Conservation (phyloP, 2,797 vertebrate species). For the Acropternis orthonyx region DNA sequence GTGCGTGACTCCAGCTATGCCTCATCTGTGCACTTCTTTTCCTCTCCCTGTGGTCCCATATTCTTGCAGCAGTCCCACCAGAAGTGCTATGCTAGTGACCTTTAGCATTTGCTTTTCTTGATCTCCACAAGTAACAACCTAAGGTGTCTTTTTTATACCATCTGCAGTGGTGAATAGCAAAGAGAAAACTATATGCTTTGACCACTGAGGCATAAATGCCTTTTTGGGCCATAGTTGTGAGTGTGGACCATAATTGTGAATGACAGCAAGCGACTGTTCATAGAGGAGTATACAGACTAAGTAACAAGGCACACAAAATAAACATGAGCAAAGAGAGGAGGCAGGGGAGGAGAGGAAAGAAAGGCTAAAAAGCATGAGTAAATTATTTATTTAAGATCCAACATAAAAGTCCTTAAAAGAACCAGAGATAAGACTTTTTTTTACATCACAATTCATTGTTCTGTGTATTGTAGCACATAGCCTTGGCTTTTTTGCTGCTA, state of each 20-base stretch:
- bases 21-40: background rate
- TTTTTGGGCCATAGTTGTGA: background rate
- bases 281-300: background rate
- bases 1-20: accelerated
- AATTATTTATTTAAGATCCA: background rate
- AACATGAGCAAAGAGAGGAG: background rate
- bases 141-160: background rate
- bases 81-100: background rate
- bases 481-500: background rate
- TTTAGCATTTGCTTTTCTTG: background rate
- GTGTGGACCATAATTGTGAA: background rate
- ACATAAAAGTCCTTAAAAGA: background rate
- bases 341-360: background rate
- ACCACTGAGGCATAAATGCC: background rate
- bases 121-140: background rate
- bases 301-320: background rate
- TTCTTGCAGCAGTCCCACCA: background rate
- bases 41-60: background rate
- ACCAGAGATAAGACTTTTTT: background rate
- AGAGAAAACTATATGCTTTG: background rate
- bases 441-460: background rate
- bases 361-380: background rate
- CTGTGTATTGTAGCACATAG: background rate
- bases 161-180: background rate
- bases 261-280: background rate